A percentile compares a stretch with the other conserved stretches of the same genome.
Conservation (phyloP, 2,797 vertebrate genomes). For the Streptopelia turtur region DNA sequence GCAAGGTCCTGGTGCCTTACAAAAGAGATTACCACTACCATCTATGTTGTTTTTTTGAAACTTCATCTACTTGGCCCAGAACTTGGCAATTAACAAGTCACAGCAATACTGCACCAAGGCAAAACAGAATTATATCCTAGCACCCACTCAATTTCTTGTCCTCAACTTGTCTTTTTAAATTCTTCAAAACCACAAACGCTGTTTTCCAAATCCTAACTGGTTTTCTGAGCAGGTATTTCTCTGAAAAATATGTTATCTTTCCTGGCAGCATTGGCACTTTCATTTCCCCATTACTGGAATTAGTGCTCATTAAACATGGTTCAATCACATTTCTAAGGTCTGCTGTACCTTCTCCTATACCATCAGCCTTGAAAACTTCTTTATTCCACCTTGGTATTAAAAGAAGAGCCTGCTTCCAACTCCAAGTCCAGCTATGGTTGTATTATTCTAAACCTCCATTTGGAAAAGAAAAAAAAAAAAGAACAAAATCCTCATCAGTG, state of each 20-base stretch:
- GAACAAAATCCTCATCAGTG: slow-evolving; percentile 72
- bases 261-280: background rate
- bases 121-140: background rate
- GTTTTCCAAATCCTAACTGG: background rate
- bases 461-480: slow-evolving; percentile 56
- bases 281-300: background rate
- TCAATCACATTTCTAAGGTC: slow-evolving; percentile 36
- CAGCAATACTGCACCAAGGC: background rate
- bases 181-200: background rate
- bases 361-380: slow-evolving; percentile 24
- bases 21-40: background rate
- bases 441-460: slow-evolving; percentile 71
- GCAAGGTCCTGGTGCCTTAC: background rate
- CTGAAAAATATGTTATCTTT: background rate
- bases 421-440: slow-evolving; percentile 63
- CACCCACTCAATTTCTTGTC: background rate
- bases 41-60: background rate
- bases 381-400: slow-evolving; percentile 59
- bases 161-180: background rate
- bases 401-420: slow-evolving; percentile 50
- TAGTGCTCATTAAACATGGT: background rate
- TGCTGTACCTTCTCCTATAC: slow-evolving; percentile 6
- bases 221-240: background rate
- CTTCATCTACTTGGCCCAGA: background rate
- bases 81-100: background rate